Base-by-base conservation (phyloP, 2,113 vertebrate species). In the Solenodon paradoxus region DNA sequence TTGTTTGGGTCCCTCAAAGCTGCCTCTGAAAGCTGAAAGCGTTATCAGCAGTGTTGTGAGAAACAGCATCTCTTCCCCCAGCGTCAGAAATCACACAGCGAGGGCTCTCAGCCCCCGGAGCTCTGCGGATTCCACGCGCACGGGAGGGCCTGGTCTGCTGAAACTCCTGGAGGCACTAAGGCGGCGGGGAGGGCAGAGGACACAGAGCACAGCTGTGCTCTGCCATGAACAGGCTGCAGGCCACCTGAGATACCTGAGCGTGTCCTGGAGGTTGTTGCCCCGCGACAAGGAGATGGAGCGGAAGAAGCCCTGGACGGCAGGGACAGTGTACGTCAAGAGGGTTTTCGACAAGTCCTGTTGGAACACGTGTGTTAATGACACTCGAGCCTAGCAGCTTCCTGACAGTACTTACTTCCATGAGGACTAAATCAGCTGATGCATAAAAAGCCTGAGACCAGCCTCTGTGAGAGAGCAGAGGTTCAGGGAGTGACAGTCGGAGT, bases 271-370 rank as follows among this genome's bases (percentile, higher is more conserved):
- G 97, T 99, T 99, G 97, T 99, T 99, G 96, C 99, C 99, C 93
- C 99, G 98, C 49, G 99, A 99, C 90, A 99, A 97, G 80, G 99
- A 99, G 96, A 99, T 99, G 79, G 99, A 99, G 24, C 99, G 98
- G 98, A 99, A 99, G 98, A 99, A 99, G 32, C 99, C 99, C 94
- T 99, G 99, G 94, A 99, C 99, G 11, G 99, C 99, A n/a, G 99
- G 99, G 53, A 99, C 99, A 0, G 99, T 99, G 98, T 99, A 99
- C 96, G 99, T 98, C 90, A 99, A 97, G 55, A 99, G 98, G 0
- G 99, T 99, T 98, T 99, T 99, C 63, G 99, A 99, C 57, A 99
- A 98, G 97, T 99, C 99, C 99, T 99, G 97, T 96, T 22, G 96
- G 93, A 97, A 97, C 90, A 64, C 17, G 4, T 28, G 7, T 5